Evolutionary conservation across 2,113 vertebrate species (phyloP), one percentile per base, ranked within the genome.

Genomic region (Rhinichthys klamathensis): DNA sequence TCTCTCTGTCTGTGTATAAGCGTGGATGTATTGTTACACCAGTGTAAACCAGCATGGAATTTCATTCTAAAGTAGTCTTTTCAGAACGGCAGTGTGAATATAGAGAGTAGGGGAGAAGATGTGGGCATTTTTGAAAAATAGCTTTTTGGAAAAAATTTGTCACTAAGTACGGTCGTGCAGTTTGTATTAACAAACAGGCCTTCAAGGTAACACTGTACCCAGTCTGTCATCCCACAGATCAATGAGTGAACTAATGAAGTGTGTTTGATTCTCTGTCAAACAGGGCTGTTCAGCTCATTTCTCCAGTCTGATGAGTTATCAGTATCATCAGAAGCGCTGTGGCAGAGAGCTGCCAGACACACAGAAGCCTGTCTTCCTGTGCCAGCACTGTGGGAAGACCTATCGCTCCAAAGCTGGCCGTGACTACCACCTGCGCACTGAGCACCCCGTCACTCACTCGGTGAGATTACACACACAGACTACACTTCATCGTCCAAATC

Each of bases 261-360:
- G 3, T 60, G 63, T 51, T 61, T 86, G 89, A 73, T 87, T 84
- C 80, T 65, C 56, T 58, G 58, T 87, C 58, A 76, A 1, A 0
- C 82, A 99, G 97, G 97, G 97, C 38, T 99, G 98, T 2, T 90
- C 95, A 85, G 97, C 97, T 6, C 95, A 97, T 85, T 98, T 99
- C 94, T 96, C 96, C 92, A 98, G 97, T 91, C 95, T 98, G 82
- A 98, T 98, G 97, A 97, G 98, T 75, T 99, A 97, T 93, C 97
- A 99, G 94, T 99, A 98, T 93, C 97, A 99, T 93, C 96, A 97
- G 94, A 97, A 97, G 87, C 96, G 97, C 79, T 98, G 97, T 27
- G 97, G 97, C 79, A 95, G 96, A 89, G 96, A 97, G 35, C 93
- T 95, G 1, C 92, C 95, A 0, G 97, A 97, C 74, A 91, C 95